Evolutionary conservation across 2,113 vertebrate species (phyloP), one percentile per base, ranked within the genome.

Genomic region (Rafetus swinhoei): DNA sequence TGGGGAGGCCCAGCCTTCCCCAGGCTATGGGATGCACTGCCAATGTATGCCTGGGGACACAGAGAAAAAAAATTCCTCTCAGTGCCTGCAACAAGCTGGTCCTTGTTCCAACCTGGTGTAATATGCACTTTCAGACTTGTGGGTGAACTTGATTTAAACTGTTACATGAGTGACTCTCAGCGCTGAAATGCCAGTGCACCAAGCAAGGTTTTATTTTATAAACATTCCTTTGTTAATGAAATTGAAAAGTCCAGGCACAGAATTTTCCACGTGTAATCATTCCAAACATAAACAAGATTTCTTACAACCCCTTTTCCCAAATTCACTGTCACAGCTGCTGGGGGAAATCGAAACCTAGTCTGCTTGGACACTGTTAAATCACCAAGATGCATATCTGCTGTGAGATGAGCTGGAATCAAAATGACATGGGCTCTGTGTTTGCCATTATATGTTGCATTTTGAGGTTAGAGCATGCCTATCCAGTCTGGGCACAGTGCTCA

Each of bases 221-320:
- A 96, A 95, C 92, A 92, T 93, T 94, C 88, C 65, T 94, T 91
- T 94, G 91, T 93, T 96, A 95, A 95, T 90, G 84, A 93, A 95
- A 96, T 86, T 87, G 88, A 87, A 95, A 93, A 92, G 81, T 95
- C 93, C 88, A 89, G 86, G 90, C 35, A 29, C 94, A 56, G 82
- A 95, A 94, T 94, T 97, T 96, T 96, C 93, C 94, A 92, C 93
- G 55, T 95, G 88, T 87, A 93, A 91, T 91, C 87, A 86, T 84
- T 95, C 84, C 35, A 91, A 90, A 50, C 0, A 8, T 89, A 92
- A 95, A 85, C 80, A 90, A 12, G 22, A 39, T 35, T 52, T 13
- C 52, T 95, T 91, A 79, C 57, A 91, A 72, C 87, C 57, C 21
- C 18, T 85, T 95, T 81, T 69, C 74, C 84, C 82, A 94, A 92